These are phyloP conservation scores for Thamnophis elegans DNA, from an alignment of 2,797 vertebrate genomes.

Conservation along the genomic window DNA sequence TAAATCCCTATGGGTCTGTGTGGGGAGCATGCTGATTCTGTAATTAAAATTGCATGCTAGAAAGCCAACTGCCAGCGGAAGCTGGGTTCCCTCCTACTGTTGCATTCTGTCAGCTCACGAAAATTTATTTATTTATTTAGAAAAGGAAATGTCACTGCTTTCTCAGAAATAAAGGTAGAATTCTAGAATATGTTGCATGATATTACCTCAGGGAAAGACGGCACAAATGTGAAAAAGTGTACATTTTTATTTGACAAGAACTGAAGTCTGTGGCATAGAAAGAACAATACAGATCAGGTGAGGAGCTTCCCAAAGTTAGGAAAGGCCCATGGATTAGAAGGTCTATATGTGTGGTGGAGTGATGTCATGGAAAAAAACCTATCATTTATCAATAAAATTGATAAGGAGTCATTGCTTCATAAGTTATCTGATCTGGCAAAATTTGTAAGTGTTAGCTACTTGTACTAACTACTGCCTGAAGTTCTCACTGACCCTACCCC, in stretches of 20 bases:
- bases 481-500: no score
- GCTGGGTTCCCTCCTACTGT: constrained; percentile 68
- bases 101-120: constrained; percentile 70
- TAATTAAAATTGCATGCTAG: constrained; percentile 76
- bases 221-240: not conserved
- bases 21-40: constrained; percentile 71
- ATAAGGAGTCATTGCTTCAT: not conserved
- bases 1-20: constrained; percentile 63
- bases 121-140: constrained; percentile 37
- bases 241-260: not conserved
- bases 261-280: not conserved
- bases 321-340: not conserved
- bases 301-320: not conserved
- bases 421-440: not conserved
- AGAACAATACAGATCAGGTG: not conserved
- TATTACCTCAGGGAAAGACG: constrained; percentile 51
- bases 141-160: constrained; percentile 60
- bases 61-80: constrained; percentile 72
- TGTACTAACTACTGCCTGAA: no score
- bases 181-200: constrained; percentile 52
- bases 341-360: not conserved
- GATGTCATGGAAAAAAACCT: not conserved
- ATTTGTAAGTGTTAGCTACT: no score
- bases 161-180: constrained; percentile 58
- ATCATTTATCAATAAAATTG: not conserved